These are phyloP conservation scores for Chelon labrosus DNA, from an alignment of 2,797 vertebrate genomes.

Conservation along the genomic window DNA sequence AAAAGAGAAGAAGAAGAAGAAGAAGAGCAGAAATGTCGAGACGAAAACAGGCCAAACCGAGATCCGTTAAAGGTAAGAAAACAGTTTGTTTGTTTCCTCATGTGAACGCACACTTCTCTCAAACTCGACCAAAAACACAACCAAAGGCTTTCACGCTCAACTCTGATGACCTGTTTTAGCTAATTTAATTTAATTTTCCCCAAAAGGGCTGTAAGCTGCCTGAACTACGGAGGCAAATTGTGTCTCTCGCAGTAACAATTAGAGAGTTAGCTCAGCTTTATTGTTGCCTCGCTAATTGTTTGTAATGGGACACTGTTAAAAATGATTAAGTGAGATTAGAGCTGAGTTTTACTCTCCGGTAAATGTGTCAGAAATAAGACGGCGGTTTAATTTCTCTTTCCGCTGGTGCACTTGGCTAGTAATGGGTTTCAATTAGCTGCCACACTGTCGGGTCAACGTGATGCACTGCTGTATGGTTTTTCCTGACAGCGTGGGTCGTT, in stretches of 20 bases:
- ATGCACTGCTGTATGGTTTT: conserved; percentile 20
- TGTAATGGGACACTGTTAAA: too few relatives aligned
- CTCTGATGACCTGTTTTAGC: conserved; percentile 83
- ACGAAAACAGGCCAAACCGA: conserved; percentile 98
- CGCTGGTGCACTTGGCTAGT: conserved; percentile 13
- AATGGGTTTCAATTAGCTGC: conserved; percentile 52
- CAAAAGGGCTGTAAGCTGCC: background rate
- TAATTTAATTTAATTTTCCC: conserved; percentile 44
- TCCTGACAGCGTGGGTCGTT: conserved; percentile 33
- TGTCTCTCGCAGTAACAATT: conserved; percentile 3
- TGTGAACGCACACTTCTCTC: conserved; percentile 42
- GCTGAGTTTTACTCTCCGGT: too few relatives aligned
- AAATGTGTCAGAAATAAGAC: background rate
- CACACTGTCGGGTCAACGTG: conserved; percentile 36
- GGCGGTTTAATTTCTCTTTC: conserved; percentile 6
- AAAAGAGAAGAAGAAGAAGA: background rate
- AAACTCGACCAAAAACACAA: conserved; percentile 12
- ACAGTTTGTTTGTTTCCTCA: conserved; percentile 28
- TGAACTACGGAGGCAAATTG: conserved; percentile 8
- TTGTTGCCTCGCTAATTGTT: conserved; percentile 9
- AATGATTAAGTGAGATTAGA: background rate
- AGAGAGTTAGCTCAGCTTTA: conserved; percentile 1
- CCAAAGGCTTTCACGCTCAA: conserved; percentile 81
- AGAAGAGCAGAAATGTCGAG: conserved; percentile 92
- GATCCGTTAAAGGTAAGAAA: conserved; percentile 97